Base-by-base conservation (phyloP, 2,113 vertebrate species). In the Rhombomys opimus region DNA sequence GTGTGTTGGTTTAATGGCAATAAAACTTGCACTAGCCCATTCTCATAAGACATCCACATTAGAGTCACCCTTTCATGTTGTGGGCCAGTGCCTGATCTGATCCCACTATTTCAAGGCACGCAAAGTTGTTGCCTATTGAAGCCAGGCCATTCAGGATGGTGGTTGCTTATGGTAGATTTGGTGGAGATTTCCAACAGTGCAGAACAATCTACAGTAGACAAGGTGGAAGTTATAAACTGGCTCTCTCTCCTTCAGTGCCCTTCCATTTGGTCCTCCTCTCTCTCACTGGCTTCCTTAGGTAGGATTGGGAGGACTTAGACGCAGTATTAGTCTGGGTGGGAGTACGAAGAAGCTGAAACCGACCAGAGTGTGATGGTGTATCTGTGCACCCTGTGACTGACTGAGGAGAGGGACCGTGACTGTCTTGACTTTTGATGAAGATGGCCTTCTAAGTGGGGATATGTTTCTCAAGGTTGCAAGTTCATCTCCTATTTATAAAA, bases 1-100 rank as follows among this genome's bases (percentile, higher is more conserved):
- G 6, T 20, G 15, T 87, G 61, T 75, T 94, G 78, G 2, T 84
- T 84, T 94, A 95, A 35, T 92, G 95, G 57, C 70, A n/a, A 61
- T 32, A 57, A 57, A 82, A 22, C 8, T 76, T 67, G 7, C 27
- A 11, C 73, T 86, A 84, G 80, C 22, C 23, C 30, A 0, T 72
- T 84, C 70, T 93, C 25, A 27, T 5, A 75, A 38, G 82, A 9
- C 15, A 23, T 87, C 17, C 80, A 1, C 81, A n/a, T 78, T 75
- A 41, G 73, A 77, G 50, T 93, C 76, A 73, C 20, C 85, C 17
- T 85, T 76, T 82, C 77, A 20, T 25, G 57, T 85, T 57, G 11
- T 18, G 86, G 50, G 78, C 90, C 81, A 54, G 76, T 63, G 22
- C 12, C 17, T 35, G 65, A 57, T n/a, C 32, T 68, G 61, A 59